phyloP scores from a whole-genome alignment of 2,888 invertebrate genomes.

The Cinara cedri region DNA sequence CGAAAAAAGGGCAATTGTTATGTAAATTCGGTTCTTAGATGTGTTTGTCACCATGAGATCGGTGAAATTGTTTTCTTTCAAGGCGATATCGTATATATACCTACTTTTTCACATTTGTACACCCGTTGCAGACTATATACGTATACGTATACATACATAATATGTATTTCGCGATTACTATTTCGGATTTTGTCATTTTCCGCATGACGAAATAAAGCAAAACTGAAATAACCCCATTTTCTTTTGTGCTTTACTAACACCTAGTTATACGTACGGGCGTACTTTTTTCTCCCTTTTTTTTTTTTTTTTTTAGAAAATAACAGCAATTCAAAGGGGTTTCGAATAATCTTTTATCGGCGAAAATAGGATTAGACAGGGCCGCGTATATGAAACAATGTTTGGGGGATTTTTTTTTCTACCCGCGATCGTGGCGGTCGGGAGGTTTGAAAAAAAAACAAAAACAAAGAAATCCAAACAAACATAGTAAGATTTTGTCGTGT shows the following conservation, averaged over 20 bases:
- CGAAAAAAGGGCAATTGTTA: conserved; percentile 45
- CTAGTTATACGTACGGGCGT: neutral
- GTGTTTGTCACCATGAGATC: conserved; percentile 45
- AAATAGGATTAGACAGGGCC: conserved; percentile 4
- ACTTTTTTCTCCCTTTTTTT: neutral
- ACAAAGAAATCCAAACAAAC: neutral
- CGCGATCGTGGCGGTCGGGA: neutral
- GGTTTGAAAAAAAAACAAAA: neutral
- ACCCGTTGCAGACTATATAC: neutral
- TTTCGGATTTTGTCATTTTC: conserved; percentile 44
- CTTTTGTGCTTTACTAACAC: neutral
- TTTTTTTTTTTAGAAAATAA: neutral
- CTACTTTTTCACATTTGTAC: conserved; percentile 6
- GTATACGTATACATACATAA: neutral
- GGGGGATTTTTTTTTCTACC: neutral
- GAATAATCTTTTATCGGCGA: neutral
- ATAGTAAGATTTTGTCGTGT: neutral
- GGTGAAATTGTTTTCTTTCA: conserved; percentile 51
- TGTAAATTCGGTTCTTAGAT: conserved; percentile 49
- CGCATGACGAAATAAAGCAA: conserved; percentile 50
- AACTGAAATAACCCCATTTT: conserved; percentile 45
- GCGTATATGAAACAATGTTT: neutral
- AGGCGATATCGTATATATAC: conserved; percentile 3
- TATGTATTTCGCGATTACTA: conserved; percentile 5
- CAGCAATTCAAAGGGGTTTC: conserved; percentile 3